phyloP scores from a whole-genome alignment of 2,888 invertebrate genomes.

The Megamerina dolium region DNA sequence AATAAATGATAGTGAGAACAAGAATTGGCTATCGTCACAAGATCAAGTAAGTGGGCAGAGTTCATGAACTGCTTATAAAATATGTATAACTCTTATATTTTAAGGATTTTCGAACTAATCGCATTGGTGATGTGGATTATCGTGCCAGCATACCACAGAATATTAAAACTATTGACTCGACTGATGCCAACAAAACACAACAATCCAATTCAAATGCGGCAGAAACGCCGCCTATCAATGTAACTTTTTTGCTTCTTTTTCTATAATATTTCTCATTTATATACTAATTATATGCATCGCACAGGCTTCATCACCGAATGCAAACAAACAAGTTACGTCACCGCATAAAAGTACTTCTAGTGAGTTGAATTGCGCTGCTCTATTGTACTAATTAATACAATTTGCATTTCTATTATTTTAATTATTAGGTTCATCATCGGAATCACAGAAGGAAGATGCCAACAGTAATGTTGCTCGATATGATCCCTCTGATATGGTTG shows the following conservation, averaged over 20 bases:
- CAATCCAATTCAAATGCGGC: too few species aligned
- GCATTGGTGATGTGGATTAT: slow-evolving; percentile 39
- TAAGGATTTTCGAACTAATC: slow-evolving; percentile 32
- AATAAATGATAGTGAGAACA: slow-evolving; percentile 24
- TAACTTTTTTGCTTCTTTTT: slow-evolving; percentile 6
- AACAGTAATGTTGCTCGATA: slow-evolving; percentile 32
- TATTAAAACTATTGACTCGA: too few species aligned
- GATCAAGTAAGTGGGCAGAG: slow-evolving; percentile 18
- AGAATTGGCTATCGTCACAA: slow-evolving; percentile 25
- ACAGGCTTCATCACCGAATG: too few species aligned
- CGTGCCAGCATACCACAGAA: slow-evolving; percentile 24
- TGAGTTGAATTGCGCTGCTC: too few species aligned
- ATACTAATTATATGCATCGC: too few species aligned
- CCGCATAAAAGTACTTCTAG: slow-evolving; percentile 40
- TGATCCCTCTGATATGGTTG: slow-evolving; percentile 62
- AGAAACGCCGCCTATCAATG: slow-evolving; percentile 2
- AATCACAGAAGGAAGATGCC: slow-evolving; percentile 37
- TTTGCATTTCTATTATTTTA: neutral
- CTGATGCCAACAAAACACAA: too few species aligned
- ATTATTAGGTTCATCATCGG: slow-evolving; percentile 35
- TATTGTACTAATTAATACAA: too few species aligned
- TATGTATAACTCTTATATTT: neutral
- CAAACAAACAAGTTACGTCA: too few species aligned
- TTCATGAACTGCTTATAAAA: neutral
- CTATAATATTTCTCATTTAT: too few species aligned